Conservation (phyloP, 2,888 invertebrate genomes). For the Suillia variegata region DNA sequence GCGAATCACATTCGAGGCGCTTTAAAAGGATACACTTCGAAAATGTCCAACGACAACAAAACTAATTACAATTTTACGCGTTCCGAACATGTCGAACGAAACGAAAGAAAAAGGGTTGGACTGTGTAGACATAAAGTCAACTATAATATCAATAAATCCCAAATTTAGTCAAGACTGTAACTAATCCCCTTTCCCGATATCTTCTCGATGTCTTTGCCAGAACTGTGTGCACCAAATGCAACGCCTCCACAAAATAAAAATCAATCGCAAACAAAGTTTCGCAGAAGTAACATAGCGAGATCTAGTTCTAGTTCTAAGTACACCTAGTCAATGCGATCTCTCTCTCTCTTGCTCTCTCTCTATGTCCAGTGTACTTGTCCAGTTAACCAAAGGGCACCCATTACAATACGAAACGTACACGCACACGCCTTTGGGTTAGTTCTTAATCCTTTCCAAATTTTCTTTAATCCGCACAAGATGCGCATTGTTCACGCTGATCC, state of each 20-base stretch:
- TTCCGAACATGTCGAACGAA: no score
- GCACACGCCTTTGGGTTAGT: not conserved
- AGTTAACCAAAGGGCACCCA: no score
- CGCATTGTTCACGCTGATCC: not conserved
- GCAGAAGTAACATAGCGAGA: not conserved
- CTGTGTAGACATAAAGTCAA: not conserved
- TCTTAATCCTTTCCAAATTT: not conserved
- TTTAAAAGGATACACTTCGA: no score
- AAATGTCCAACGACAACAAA: no score
- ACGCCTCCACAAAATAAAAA: not conserved
- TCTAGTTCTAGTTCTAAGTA: no score
- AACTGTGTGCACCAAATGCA: not conserved
- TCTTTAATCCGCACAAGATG: not conserved
- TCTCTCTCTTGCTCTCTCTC: no score
- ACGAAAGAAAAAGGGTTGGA: no score
- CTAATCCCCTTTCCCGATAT: no score
- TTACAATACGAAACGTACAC: not conserved
- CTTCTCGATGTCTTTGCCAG: not conserved
- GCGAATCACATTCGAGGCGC: not conserved
- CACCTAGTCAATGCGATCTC: no score
- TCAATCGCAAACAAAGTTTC: no score
- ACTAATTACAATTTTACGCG: conserved; percentile 5
- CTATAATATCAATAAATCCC: not conserved
- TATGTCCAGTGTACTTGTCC: no score
- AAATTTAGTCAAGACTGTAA: not conserved